Percentiles rank a stretch among this genome's conserved stretches.
Evolutionary conservation across 2,888 invertebrate genomes (phyloP).

Genomic region (Rugalucina vietnamica): DNA sequence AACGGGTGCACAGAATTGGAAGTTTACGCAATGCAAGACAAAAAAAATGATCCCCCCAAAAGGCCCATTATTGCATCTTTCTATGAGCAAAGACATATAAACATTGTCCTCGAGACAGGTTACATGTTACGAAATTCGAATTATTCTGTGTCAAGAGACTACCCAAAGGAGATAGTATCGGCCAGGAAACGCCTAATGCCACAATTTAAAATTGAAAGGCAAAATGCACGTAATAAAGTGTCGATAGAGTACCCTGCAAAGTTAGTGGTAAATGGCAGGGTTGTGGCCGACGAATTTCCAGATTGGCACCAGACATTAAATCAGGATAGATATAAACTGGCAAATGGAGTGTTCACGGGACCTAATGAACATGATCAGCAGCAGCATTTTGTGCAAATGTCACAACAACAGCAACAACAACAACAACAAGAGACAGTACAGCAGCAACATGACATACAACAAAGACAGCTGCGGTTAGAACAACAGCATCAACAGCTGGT

Average conservation of each 20-base stretch:
- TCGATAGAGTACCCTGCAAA: constrained; percentile 20
- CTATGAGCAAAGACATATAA: constrained; percentile 13
- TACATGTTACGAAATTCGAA: constrained; percentile 15
- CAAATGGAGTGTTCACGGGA: neutral
- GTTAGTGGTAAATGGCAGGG: neutral
- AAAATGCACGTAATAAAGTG: neutral
- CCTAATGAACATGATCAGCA: neutral
- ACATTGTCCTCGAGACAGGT: neutral
- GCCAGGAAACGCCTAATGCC: constrained; percentile 15
- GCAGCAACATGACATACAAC: neutral
- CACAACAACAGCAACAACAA: neutral
- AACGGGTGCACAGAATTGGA: constrained; percentile 16
- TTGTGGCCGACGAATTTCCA: constrained; percentile 17
- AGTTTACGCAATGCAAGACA: neutral
- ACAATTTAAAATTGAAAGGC: neutral
- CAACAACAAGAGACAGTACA: neutral
- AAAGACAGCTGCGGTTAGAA: neutral
- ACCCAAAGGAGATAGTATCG: constrained; percentile 14
- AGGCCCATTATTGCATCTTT: constrained; percentile 26
- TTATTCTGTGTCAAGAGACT: constrained; percentile 25
- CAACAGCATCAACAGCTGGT: neutral
- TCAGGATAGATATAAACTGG: neutral
- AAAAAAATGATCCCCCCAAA: neutral
- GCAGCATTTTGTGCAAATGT: no score
- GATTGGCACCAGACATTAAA: neutral